Base-by-base conservation (phyloP, 1,140 invertebrate species). In the Neotoxoptera formosana region DNA sequence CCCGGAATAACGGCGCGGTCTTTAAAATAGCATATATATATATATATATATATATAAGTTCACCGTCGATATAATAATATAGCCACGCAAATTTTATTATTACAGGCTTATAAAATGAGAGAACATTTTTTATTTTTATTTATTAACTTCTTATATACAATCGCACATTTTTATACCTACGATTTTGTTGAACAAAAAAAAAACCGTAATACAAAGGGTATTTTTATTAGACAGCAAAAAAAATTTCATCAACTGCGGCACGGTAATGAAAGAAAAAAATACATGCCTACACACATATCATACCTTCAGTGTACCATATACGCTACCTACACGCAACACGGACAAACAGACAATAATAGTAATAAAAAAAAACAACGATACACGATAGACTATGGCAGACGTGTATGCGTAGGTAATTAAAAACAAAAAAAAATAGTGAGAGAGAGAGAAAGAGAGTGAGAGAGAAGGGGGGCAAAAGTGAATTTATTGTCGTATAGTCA, bases 1-100 rank as follows among this genome's bases (percentile, higher is more conserved):
- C n/a, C 34, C 9, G 48, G 30, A 51, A 36, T 88, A 88, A 53
- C 34, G 45, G 47, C n/a, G 60, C 20, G n/a, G 87, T 34, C 48
- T 34, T 88, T 36, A 51, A 30, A 34, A 51, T n/a, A n/a, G n/a
- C n/a, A n/a, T n/a, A n/a, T n/a, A 30, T 76, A 1, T 76, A 76
- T 14, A 34, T 30, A 30, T 51, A 53, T 53, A 53, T 53, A n/a
- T 53, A 34, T 86, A 47, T 88, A 88, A 25, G 45, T 47, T 86
- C 36, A 14, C 8, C 45, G 60, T n/a, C 84, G 11, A 86, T 48
- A 47, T 9, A 41, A 41, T 41, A 41, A 67, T 56, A 56, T 76
- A 34, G 84, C 25, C 4, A 4, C 84, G 84, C 84, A 86, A 86
- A 86, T 47, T 86, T 47, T 86, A 86, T 86, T 41, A 86, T 86